Conservation (phyloP, 2,797 vertebrate species). For the Luscinia megarhynchos region DNA sequence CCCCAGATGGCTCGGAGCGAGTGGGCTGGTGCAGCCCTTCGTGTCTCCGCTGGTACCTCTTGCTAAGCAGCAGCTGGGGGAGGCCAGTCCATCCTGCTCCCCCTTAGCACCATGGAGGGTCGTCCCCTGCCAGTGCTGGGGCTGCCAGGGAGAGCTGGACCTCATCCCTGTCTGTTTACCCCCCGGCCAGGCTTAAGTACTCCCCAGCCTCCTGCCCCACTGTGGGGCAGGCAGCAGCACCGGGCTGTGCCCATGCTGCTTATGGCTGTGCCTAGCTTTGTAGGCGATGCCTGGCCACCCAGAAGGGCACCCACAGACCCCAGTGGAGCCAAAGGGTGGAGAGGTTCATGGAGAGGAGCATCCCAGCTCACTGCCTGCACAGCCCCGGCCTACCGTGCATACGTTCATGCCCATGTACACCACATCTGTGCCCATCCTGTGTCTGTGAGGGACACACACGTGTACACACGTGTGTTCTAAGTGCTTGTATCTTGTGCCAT, state of each 20-base stretch:
- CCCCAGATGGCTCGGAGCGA: slow-evolving; percentile 15
- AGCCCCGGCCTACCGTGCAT: background rate
- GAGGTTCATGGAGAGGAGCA: background rate
- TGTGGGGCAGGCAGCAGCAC: background rate
- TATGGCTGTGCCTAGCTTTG: background rate
- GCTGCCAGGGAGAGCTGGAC: background rate
- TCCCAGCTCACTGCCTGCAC: background rate
- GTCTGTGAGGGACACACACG: background rate
- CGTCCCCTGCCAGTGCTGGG: background rate
- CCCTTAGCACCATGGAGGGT: slow-evolving; percentile 59
- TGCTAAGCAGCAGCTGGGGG: background rate
- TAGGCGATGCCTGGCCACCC: background rate
- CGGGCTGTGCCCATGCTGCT: background rate
- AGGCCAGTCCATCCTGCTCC: background rate
- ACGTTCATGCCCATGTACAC: background rate
- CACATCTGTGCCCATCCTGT: background rate
- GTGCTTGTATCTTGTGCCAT: slow-evolving; percentile 38
- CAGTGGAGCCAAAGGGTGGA: background rate
- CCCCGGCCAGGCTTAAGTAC: background rate
- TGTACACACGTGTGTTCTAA: background rate
- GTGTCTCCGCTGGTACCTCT: background rate
- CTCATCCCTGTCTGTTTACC: background rate
- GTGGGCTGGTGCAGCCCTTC: background rate
- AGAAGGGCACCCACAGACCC: background rate
- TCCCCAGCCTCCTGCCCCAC: slow-evolving; percentile 8